Conservation (phyloP, 2,797 vertebrate genomes). For the Dryobates pubescens region DNA sequence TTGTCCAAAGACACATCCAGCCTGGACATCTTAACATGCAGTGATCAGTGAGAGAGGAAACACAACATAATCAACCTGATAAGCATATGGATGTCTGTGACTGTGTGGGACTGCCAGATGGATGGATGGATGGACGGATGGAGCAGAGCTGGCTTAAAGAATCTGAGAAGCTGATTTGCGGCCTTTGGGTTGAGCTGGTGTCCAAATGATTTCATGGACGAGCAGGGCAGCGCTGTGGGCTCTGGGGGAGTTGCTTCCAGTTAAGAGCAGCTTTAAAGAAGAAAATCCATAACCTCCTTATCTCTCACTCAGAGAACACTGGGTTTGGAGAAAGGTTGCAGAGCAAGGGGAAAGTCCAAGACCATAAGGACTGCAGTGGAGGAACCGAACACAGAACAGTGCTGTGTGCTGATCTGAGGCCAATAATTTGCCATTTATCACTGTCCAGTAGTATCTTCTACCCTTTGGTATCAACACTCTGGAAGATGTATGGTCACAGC, state of each 20-base stretch:
- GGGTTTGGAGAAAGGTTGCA: not conserved
- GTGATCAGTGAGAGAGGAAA: not conserved
- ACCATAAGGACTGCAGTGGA: not conserved
- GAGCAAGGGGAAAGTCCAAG: not conserved
- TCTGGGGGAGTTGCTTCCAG: not conserved
- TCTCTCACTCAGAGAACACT: not conserved
- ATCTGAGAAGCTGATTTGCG: not conserved
- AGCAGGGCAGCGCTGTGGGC: not conserved
- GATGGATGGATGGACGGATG: not conserved
- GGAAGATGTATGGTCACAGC: not conserved
- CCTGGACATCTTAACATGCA: not conserved
- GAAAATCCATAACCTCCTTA: not conserved
- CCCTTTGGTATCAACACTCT: not conserved
- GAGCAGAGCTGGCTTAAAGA: not conserved
- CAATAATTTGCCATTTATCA: not conserved
- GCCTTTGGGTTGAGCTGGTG: not conserved
- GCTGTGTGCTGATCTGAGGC: not conserved
- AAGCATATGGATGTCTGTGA: not conserved
- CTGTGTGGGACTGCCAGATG: no score
- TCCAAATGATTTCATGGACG: not conserved
- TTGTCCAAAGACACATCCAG: no score
- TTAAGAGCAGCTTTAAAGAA: not conserved
- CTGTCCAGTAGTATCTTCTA: not conserved
- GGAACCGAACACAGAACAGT: not conserved
- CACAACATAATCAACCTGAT: not conserved